These are phyloP conservation scores for Eilema griseolum DNA, from an alignment of 2,888 invertebrate genomes.

Conservation along the genomic window DNA sequence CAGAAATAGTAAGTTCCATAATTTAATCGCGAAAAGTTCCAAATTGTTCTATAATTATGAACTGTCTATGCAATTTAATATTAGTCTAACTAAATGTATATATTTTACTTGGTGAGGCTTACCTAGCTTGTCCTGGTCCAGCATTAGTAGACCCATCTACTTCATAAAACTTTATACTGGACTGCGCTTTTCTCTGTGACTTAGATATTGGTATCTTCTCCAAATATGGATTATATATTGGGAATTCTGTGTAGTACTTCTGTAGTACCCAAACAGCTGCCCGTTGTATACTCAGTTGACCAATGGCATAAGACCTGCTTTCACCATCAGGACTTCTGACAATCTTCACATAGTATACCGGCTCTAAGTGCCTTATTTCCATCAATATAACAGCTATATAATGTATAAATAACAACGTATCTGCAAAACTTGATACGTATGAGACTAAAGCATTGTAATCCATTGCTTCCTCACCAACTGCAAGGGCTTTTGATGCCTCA, in stretches of 20 bases:
- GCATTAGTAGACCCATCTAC: constrained; percentile 94
- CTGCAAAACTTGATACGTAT: constrained; percentile 97
- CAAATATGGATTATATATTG: constrained; percentile 98
- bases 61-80: too few species aligned
- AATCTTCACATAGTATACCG: constrained; percentile 95
- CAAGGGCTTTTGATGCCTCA: constrained; percentile 92
- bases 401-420: constrained; percentile 97
- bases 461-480: constrained; percentile 92
- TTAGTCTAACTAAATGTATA: too few species aligned
- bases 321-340: constrained; percentile 98
- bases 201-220: constrained; percentile 96
- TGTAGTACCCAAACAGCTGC: constrained; percentile 98
- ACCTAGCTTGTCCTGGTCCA: constrained; percentile 90
- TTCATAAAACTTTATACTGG: constrained; percentile 98
- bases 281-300: constrained; percentile 96
- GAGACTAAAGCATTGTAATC: constrained; percentile 96
- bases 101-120: constrained; percentile 42
- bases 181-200: constrained; percentile 91
- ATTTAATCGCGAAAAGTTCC: too few species aligned
- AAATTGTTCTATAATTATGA: too few species aligned
- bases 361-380: constrained; percentile 96
- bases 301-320: constrained; percentile 94
- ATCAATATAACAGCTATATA: constrained; percentile 97
- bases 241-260: constrained; percentile 98
- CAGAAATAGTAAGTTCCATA: too few species aligned